Evolutionary conservation across 2,797 vertebrate species (phyloP).

Genomic region (Enteromius radiatus): DNA sequence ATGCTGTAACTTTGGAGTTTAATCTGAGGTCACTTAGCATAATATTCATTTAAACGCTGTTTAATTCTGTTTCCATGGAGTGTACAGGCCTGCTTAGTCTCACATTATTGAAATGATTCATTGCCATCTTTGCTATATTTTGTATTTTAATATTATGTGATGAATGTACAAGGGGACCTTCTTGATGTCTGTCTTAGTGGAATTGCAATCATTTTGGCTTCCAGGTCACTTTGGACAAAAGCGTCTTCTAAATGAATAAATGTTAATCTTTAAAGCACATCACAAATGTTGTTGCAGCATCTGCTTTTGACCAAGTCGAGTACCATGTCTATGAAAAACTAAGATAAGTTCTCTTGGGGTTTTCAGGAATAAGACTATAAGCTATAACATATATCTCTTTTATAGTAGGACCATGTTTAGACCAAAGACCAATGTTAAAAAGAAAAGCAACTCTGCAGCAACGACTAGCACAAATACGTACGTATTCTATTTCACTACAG

Average conservation of each 20-base stretch:
- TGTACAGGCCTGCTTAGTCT: conserved; percentile 18
- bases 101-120: background rate
- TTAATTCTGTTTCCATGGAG: conserved; percentile 24
- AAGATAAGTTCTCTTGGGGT: background rate
- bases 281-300: background rate
- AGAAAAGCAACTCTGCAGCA: conserved; percentile 55
- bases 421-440: conserved; percentile 79
- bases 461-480: conserved; percentile 74
- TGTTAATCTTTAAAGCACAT: background rate
- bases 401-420: conserved; percentile 82
- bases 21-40: conserved; percentile 23
- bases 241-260: background rate
- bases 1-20: conserved; percentile 8
- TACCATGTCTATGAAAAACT: background rate
- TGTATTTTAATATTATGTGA: background rate
- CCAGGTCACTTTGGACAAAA: background rate
- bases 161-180: background rate
- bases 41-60: conserved; percentile 16
- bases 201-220: background rate
- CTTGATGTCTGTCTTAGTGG: background rate
- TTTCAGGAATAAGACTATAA: background rate
- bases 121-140: background rate
- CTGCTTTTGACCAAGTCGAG: background rate
- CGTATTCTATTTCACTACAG: conserved; percentile 45
- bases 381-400: conserved; percentile 12